Conservation (phyloP, 2,888 invertebrate genomes). For the Podotricha telesiphe region DNA sequence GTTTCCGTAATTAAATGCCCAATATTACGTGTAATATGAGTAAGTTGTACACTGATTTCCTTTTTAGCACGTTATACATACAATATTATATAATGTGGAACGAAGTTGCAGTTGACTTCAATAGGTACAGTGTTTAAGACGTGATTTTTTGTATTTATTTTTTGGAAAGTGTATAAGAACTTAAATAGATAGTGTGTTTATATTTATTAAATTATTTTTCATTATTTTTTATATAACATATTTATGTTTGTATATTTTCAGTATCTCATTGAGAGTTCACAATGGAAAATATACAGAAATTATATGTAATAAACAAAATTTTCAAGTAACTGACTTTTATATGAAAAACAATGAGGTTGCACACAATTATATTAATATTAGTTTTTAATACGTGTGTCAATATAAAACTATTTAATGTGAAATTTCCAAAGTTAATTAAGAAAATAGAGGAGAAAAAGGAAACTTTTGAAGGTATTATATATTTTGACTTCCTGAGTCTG, state of each 20-base stretch:
- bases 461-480: conserved; percentile 10
- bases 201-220: too few species aligned
- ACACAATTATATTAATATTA: background rate
- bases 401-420: conserved; percentile 30
- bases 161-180: background rate
- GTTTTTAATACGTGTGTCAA: conserved; percentile 11
- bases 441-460: conserved; percentile 34
- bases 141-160: conserved; percentile 10
- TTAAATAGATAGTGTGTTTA: background rate
- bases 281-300: too few species aligned
- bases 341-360: conserved; percentile 9
- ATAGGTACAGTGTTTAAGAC: conserved; percentile 28
- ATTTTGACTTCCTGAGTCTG: too few species aligned
- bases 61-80: conserved; percentile 32
- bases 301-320: too few species aligned
- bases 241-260: background rate
- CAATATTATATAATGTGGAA: conserved; percentile 32
- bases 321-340: too few species aligned
- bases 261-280: too few species aligned
- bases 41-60: conserved; percentile 26
- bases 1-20: conserved; percentile 40
- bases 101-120: conserved; percentile 32
- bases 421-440: conserved; percentile 36
- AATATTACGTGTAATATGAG: conserved; percentile 34
- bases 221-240: background rate